Base-by-base conservation (phyloP, 2,113 vertebrate genomes). In the Eptatretus burgeri region DNA sequence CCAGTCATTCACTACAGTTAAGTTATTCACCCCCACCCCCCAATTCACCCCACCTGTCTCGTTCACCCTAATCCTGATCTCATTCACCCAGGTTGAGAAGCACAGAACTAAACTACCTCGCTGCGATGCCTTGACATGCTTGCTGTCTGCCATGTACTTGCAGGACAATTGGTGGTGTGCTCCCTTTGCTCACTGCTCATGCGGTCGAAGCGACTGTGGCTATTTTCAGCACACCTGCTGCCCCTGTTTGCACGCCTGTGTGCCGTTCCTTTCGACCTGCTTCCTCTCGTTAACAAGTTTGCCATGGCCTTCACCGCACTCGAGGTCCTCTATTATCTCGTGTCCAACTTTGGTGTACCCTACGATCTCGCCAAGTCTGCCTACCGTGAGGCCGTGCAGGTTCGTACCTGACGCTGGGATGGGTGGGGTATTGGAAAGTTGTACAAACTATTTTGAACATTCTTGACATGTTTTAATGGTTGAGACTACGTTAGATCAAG, bases 131-230 rank as follows among this genome's bases (percentile, higher is more conserved):
- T 41, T 41, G 27, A 41, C 27, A 7, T 41, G 27, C 27, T 41
- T 41, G 27, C 27, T 41, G 27, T 41, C 27, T 41, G 27, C 27
- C 27, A 7, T 41, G 27, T 41, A 7, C 27, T 41, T 41, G 27
- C 67, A 83, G 82, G 79, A 69, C 77, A 82, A 74, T 76, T 81
- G 17, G 77, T 80, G 51, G 73, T 83, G 27, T 70, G 75, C 69
- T 74, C 76, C 1, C 70, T 83, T 65, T 82, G 81, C 68, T 77
- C 78, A 56, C 78, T 81, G 66, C 74, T 84, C 53, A 78, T 80
- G 78, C 75, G 74, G 71, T 80, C 78, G 65, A 74, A 68, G 14
- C 78, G 70, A 64, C 76, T 78, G 51, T 82, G 79, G 80, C 65
- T 83, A 12, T 82, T 83, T 65, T 76, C 75, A 0, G 73, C 76